phyloP scores from a whole-genome alignment of 2,113 vertebrate genomes.

The Hyaena hyaena region DNA sequence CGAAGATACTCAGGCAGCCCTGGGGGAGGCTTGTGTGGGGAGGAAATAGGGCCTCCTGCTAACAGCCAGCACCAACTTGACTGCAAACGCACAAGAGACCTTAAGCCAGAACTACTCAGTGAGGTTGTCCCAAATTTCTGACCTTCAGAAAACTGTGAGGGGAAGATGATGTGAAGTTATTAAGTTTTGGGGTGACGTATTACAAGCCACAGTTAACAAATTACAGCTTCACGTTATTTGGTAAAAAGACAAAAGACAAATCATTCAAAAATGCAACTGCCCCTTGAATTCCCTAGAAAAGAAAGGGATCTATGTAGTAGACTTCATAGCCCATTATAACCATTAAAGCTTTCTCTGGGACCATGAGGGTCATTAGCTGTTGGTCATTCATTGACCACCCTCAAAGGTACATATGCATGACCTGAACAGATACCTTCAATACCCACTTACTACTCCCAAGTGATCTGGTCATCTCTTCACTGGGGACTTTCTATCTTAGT shows the following conservation, averaged over 20 bases:
- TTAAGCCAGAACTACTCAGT: background rate
- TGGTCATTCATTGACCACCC: background rate
- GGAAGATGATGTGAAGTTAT: background rate
- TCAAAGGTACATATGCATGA: background rate
- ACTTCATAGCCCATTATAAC: background rate
- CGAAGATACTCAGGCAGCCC: background rate
- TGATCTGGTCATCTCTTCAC: background rate
- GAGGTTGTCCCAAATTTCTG: background rate
- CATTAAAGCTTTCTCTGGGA: background rate
- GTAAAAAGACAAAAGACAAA: background rate
- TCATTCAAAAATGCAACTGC: background rate
- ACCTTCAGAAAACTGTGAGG: background rate
- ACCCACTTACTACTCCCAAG: background rate
- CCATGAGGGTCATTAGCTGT: background rate
- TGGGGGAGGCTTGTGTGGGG: background rate
- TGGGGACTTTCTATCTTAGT: background rate
- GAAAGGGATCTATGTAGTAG: background rate
- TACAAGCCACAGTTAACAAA: background rate
- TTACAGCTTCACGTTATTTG: background rate
- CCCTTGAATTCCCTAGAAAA: slow-evolving; percentile 8
- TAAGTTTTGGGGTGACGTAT: background rate
- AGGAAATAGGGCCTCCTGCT: background rate
- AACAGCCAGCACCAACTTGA: background rate
- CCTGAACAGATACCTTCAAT: background rate
- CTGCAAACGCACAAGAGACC: background rate